These are phyloP conservation scores for Myrmecophaga tridactyla DNA, from an alignment of 2,113 vertebrate genomes.

Conservation along the genomic window DNA sequence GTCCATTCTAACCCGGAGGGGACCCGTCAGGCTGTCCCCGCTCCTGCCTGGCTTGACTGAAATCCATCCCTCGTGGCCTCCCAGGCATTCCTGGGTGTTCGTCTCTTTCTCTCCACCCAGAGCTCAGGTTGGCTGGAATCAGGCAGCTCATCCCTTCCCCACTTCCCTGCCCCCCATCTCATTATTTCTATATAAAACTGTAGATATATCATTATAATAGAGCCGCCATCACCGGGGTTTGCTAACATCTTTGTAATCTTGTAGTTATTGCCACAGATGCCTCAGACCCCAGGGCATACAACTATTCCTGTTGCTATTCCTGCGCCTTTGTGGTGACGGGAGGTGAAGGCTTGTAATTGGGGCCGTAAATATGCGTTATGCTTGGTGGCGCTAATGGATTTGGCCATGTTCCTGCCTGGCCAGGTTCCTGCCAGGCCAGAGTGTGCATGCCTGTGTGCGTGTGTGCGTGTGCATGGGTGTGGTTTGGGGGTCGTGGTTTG, in stretches of 20 bases:
- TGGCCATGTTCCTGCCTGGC: slow-evolving; percentile 8
- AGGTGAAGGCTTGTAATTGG: slow-evolving; percentile 70
- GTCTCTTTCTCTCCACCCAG: neutral
- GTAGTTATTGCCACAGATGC: slow-evolving; percentile 81
- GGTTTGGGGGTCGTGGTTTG: neutral
- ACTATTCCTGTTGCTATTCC: slow-evolving; percentile 74
- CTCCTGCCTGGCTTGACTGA: neutral
- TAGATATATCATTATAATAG: slow-evolving; percentile 76
- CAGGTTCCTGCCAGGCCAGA: neutral
- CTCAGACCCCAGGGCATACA: slow-evolving; percentile 67
- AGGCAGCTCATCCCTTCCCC: neutral
- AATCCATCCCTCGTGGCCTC: neutral
- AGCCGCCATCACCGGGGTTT: slow-evolving; percentile 39
- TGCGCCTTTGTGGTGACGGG: slow-evolving; percentile 53
- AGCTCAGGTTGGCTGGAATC: neutral
- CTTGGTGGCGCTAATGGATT: slow-evolving; percentile 46
- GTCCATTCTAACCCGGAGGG: neutral
- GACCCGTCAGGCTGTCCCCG: neutral
- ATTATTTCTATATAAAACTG: slow-evolving; percentile 77
- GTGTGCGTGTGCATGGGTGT: neutral
- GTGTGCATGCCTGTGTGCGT: neutral
- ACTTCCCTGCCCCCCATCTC: slow-evolving; percentile 4
- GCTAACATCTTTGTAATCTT: slow-evolving; percentile 79
- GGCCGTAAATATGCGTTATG: slow-evolving; percentile 77
- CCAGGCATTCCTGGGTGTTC: neutral